Base-by-base conservation (phyloP, 2,797 vertebrate species). In the Semotilus atromaculatus region DNA sequence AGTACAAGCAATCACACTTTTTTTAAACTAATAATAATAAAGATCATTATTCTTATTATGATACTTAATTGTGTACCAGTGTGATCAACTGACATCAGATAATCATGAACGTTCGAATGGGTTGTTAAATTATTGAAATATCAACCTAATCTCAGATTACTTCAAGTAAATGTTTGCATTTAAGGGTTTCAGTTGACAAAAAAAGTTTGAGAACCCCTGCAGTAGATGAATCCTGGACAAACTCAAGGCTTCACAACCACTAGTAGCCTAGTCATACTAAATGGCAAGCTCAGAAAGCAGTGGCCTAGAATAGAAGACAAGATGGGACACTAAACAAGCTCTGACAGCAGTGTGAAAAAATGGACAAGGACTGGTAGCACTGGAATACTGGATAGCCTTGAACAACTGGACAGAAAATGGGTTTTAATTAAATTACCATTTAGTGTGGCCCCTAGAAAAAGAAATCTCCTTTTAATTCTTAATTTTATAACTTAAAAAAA, bases 271-370 rank as follows among this genome's bases (percentile, higher is more conserved):
- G 43, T 45, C 26, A 51, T 7, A 21, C 43, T 34, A 34, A 75
- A 55, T 11, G 72, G 38, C 78, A 68, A 80, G 45, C 19, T 80
- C 40, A 14, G 45, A 80, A 53, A 60, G 10, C 74, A 77, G 31
- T 60, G 13, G 23, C 58, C 29, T 16, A 34, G 74, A 48, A 75
- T 53, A 48, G 13, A 53, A 31, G 34, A 60, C 51, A 77, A 26
- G 53, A 21, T 26, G 21, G n/a, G 53, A 76, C 31, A 58, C 3
- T 38, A 34, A 18, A 36, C 48, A 23, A 11, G 18, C 26, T 45
- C 43, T 55, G 26, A 34, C 40, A 67, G 40, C 38, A 79, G 19
- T 66, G 26, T 29, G 40, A 16, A 40, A 66, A 45, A 45, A 60
- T 79, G 76, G 18, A 64, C 23, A 26, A 38, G 31, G 3, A 40